Base-by-base conservation (phyloP, 2,113 vertebrate species). In the Siniperca knerii region DNA sequence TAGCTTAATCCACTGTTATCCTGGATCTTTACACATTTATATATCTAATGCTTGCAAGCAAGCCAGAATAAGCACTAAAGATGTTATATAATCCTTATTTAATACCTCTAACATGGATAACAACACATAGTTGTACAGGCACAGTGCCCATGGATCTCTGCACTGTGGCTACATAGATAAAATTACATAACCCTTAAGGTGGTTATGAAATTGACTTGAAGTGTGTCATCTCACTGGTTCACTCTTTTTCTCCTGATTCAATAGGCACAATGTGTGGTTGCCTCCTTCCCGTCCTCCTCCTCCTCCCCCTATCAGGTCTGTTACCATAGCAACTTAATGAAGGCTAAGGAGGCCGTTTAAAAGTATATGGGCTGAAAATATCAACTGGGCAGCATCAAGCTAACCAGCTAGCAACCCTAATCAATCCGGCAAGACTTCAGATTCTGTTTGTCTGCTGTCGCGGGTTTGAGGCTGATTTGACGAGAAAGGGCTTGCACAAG, bases 271-370 rank as follows among this genome's bases (percentile, higher is more conserved):
- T 82, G 77, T 85, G 75, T 55, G 48, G 79, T 84, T 83, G 79
- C 77, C 70, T 74, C 66, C 77, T 68, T 65, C 77, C 58, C 52
- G 37, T 75, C 72, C 21, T 62, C 67, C 77, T 67, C 54, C 69
- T 85, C 82, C 73, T 84, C 84, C 79, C 87, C 35, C 65, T 79
- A 73, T 75, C 75, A 80, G 71, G 90, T 89, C 90, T 95, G 94
- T 97, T 96, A 94, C 96, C 92, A 96, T 96, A 94, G 91, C 94
- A 95, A 96, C 95, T 91, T 86, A 84, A 88, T 88, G 78, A 90
- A 86, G 85, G 66, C 72, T 83, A 80, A 82, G 74, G 54, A 82
- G 85, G 81, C 61, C 66, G 62, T 89, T 93, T 92, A 85, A 90
- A 90, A 84, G 82, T 87, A 89, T 74, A 83, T 77, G 33, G 69